Percentiles rank a stretch among this genome's conserved stretches.
phyloP scores from a whole-genome alignment of 2,797 vertebrate species.

The Leptatherina wallacei region DNA sequence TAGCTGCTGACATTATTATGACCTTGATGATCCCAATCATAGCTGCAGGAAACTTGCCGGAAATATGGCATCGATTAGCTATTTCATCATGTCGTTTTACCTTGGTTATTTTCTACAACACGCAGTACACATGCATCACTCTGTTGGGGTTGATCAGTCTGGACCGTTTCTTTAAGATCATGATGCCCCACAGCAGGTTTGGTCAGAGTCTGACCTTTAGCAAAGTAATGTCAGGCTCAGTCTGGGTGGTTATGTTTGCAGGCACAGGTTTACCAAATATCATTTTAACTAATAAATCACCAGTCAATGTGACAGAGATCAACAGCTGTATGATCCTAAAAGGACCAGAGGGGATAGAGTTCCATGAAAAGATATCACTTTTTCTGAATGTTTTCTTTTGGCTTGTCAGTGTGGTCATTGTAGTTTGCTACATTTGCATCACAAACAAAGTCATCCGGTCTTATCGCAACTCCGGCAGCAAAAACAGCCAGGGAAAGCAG shows the following conservation, averaged over 20 bases:
- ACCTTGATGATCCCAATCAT: constrained; percentile 85
- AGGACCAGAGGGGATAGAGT: constrained; percentile 73
- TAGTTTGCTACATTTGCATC: constrained; percentile 89
- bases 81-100: constrained; percentile 83
- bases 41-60: constrained; percentile 72
- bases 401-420: constrained; percentile 81
- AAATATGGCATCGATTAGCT: constrained; percentile 64
- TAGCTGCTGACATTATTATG: constrained; percentile 89
- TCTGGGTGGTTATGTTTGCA: constrained; percentile 79
- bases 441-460: constrained; percentile 88
- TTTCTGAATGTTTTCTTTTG: constrained; percentile 82
- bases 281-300: constrained; percentile 79
- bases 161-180: constrained; percentile 91
- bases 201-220: constrained; percentile 85
- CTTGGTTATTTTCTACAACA: constrained; percentile 83
- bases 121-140: constrained; percentile 87
- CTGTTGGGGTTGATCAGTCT: constrained; percentile 90
- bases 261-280: constrained; percentile 84
- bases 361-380: constrained; percentile 77
- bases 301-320: constrained; percentile 46
- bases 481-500: constrained; percentile 83
- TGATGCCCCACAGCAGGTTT: constrained; percentile 85
- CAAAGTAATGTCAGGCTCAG: constrained; percentile 78
- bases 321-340: constrained; percentile 81
- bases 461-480: constrained; percentile 88